Percentiles rank a stretch among this genome's conserved stretches.
Conservation (phyloP, 2,888 invertebrate species). For the Halocaridina rubra region DNA sequence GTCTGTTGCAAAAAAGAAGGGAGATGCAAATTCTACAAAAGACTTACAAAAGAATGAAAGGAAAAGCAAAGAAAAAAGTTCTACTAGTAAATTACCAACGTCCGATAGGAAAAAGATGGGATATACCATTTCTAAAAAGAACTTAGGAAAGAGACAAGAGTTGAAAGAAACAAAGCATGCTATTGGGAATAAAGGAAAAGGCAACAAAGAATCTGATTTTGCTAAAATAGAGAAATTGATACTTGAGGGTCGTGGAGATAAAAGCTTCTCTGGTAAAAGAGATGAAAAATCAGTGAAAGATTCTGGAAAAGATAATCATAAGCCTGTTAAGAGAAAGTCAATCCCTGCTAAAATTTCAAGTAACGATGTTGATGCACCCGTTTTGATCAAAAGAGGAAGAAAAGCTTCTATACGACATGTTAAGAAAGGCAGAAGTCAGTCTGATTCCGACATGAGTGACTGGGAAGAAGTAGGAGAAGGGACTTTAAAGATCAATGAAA, state of each 20-base stretch:
- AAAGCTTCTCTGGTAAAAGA: background rate
- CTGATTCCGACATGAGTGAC: constrained; percentile 57
- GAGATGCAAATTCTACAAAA: background rate
- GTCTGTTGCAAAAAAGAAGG: background rate
- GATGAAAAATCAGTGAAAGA: background rate
- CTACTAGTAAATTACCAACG: no score
- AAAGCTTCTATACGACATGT: no score
- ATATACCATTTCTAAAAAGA: background rate
- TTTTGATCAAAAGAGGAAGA: background rate
- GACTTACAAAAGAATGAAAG: background rate
- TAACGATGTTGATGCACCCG: background rate
- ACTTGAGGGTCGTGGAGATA: background rate
- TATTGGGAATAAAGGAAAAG: background rate
- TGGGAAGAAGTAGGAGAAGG: constrained; percentile 59
- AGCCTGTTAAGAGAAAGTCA: background rate
- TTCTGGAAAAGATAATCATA: background rate
- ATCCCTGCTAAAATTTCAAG: background rate
- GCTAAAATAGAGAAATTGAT: constrained; percentile 8
- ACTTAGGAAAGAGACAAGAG: background rate
- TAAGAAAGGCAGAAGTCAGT: background rate
- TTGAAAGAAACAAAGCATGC: background rate
- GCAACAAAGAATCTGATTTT: background rate
- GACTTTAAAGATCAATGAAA: constrained; percentile 21
- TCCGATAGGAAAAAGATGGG: background rate
- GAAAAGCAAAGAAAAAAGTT: background rate